phyloP scores from a whole-genome alignment of 2,113 vertebrate genomes.

The Loxodonta africana region DNA sequence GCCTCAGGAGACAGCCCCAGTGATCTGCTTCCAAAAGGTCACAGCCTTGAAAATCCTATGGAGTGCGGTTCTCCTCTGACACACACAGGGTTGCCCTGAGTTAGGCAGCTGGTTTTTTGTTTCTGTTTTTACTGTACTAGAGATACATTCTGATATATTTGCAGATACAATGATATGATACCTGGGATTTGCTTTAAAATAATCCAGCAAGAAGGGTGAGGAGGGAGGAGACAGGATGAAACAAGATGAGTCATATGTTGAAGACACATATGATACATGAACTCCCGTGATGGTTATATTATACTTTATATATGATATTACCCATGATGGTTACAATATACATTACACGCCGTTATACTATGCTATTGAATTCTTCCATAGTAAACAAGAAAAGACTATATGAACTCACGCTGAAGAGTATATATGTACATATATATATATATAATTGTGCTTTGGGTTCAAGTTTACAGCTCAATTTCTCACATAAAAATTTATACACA shows the following conservation, averaged over 20 bases:
- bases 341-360: rapidly evolving
- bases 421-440: too few species aligned
- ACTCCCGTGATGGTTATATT: rapidly evolving
- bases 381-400: neutral
- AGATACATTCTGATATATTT: neutral
- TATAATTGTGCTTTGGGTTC: too few species aligned
- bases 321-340: neutral
- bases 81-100: too few species aligned
- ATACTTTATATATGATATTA: neutral
- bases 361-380: neutral
- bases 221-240: neutral
- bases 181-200: neutral
- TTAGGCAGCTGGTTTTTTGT: too few species aligned
- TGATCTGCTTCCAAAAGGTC: neutral
- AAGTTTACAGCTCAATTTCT: too few species aligned
- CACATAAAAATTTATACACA: too few species aligned
- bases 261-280: rapidly evolving
- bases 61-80: too few species aligned
- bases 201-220: neutral
- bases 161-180: neutral
- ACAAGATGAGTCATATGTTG: neutral
- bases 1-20: neutral
- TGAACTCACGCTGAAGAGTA: neutral
- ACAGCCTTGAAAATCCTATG: too few species aligned
- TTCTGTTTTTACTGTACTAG: neutral